Evolutionary conservation across 2,888 invertebrate genomes (phyloP).

Genomic region (Melanophora roralis): DNA sequence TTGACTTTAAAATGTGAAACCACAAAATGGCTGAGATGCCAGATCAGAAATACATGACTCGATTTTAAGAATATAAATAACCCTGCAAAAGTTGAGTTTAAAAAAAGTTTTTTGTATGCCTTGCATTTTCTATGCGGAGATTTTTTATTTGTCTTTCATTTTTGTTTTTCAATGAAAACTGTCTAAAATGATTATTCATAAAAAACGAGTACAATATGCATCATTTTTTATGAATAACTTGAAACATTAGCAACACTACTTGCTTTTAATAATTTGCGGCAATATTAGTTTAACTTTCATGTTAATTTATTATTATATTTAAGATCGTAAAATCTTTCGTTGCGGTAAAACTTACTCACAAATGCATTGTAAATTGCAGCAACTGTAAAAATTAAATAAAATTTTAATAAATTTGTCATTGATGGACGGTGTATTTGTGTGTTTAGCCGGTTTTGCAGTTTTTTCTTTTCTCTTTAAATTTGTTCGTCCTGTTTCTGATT

Average conservation of each 20-base stretch:
- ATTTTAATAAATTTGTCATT: slow-evolving; percentile 42
- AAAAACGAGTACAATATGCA: too few species aligned
- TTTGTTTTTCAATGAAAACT: too few species aligned
- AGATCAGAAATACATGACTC: too few species aligned
- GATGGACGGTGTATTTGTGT: slow-evolving; percentile 20
- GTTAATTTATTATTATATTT: slow-evolving; percentile 18
- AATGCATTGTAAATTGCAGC: slow-evolving; percentile 22
- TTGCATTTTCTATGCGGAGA: too few species aligned
- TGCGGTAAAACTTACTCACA: slow-evolving; percentile 29
- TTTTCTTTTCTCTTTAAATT: neutral
- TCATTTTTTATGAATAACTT: neutral
- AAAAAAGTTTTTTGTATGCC: too few species aligned
- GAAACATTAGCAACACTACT: neutral
- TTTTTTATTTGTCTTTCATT: too few species aligned
- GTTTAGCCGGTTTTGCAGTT: slow-evolving; percentile 14
- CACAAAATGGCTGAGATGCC: too few species aligned
- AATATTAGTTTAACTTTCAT: neutral
- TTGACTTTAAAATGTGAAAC: too few species aligned
- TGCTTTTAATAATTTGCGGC: slow-evolving; percentile 4
- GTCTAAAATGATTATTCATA: too few species aligned
- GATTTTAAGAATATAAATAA: too few species aligned
- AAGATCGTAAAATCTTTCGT: slow-evolving; percentile 30
- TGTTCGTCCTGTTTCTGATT: neutral
- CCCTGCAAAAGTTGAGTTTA: too few species aligned
- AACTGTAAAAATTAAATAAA: slow-evolving; percentile 8